Percentiles rank a stretch among this genome's conserved stretches.
Conservation (phyloP, 1,140 invertebrate species). For the Sycophaga agraensis region DNA sequence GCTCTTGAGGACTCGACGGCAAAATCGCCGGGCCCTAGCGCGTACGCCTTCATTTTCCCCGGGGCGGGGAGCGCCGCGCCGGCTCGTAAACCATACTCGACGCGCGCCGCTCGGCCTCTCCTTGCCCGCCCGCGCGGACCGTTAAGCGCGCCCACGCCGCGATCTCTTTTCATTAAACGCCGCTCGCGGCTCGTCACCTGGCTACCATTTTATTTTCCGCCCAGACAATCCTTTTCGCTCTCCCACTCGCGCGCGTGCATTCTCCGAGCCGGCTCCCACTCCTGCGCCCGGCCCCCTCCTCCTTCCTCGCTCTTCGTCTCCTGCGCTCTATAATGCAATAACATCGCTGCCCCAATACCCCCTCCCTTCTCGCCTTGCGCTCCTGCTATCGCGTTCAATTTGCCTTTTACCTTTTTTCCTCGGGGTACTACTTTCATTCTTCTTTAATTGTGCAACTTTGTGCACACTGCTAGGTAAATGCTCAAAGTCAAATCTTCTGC, state of each 20-base stretch:
- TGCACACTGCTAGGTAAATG: no score
- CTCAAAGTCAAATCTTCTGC: no score
- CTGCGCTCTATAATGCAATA: no score
- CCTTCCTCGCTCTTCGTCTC: neutral
- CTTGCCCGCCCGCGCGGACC: neutral
- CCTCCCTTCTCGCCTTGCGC: neutral
- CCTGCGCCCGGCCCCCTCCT: neutral
- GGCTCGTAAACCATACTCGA: no score
- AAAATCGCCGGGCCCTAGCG: no score
- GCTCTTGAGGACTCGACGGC: no score
- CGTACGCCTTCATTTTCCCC: slow-evolving; percentile 35
- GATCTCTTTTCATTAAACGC: slow-evolving; percentile 42
- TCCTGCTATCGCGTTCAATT: neutral
- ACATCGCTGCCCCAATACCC: no score
- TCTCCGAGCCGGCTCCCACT: neutral
- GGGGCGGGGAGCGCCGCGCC: neutral
- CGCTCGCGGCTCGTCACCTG: slow-evolving; percentile 32
- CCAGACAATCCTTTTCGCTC: slow-evolving; percentile 50
- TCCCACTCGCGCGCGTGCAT: slow-evolving; percentile 33
- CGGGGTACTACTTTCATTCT: neutral
- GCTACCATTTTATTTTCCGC: slow-evolving; percentile 53
- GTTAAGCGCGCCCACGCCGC: slow-evolving; percentile 8
- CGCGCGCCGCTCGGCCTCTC: slow-evolving; percentile 1
- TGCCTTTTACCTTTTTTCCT: slow-evolving; percentile 3
- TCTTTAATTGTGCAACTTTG: no score